phyloP scores from a whole-genome alignment of 2,113 vertebrate species.

The Erinaceus europaeus region DNA sequence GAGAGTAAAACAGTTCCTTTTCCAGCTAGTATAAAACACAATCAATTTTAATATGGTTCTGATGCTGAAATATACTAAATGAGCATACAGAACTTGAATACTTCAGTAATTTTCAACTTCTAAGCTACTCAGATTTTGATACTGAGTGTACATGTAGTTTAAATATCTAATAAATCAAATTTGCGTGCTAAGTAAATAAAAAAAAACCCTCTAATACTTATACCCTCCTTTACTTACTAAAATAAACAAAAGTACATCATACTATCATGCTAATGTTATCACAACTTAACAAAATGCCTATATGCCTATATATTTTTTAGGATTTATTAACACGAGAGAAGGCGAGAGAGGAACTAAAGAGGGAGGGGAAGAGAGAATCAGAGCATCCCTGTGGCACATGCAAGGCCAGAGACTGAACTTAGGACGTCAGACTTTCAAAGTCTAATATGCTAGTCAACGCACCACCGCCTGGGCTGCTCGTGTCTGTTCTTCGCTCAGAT shows the following conservation, averaged over 20 bases:
- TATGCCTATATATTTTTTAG: too few relatives aligned
- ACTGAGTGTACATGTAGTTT: too few relatives aligned
- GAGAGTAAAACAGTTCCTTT: not conserved
- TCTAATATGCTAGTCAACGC: too few relatives aligned
- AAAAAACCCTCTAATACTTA: not conserved
- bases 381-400: too few relatives aligned
- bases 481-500: not conserved
- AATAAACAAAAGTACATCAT: not conserved
- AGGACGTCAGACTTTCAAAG: too few relatives aligned
- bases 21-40: not conserved
- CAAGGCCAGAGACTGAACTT: too few relatives aligned
- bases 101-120: constrained; percentile 33
- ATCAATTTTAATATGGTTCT: not conserved
- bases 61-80: not conserved
- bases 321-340: not conserved
- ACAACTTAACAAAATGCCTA: too few relatives aligned
- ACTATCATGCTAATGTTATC: too few relatives aligned
- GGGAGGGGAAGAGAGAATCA: too few relatives aligned
- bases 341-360: not conserved
- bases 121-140: constrained; percentile 38
- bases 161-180: too few relatives aligned
- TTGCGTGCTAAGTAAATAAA: too few relatives aligned
- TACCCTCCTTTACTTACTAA: not conserved
- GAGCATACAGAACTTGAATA: not conserved
- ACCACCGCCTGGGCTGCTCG: too few relatives aligned